phyloP scores from a whole-genome alignment of 2,888 invertebrate species.

The Bembecia ichneumoniformis region DNA sequence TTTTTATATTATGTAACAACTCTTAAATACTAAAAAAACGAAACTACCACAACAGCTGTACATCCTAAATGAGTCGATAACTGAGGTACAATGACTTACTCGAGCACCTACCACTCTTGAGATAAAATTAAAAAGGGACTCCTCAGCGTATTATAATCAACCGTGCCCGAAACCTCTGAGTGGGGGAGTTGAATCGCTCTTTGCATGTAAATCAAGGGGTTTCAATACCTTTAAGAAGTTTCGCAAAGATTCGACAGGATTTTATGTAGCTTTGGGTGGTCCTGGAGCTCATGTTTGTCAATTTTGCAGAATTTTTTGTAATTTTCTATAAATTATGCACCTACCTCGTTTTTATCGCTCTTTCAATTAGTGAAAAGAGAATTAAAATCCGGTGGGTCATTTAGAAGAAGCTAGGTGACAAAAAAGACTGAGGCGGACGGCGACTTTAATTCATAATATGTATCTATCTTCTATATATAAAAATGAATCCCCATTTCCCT shows the following conservation, averaged over 20 bases:
- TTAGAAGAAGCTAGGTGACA: no score
- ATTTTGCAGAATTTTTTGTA: no score
- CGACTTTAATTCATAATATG: no score
- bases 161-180: conserved; percentile 19
- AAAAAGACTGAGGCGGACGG: no score
- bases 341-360: no score
- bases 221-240: background rate
- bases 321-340: no score
- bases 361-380: no score
- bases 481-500: no score
- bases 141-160: conserved; percentile 39
- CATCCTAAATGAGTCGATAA: background rate
- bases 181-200: conserved; percentile 48
- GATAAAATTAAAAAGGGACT: conserved; percentile 9
- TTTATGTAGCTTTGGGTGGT: background rate
- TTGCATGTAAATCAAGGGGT: conserved; percentile 36
- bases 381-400: no score
- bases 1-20: no score
- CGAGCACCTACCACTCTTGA: conserved; percentile 1
- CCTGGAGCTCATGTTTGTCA: no score
- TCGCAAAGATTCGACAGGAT: background rate
- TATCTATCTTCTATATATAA: no score
- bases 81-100: conserved; percentile 1
- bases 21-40: background rate
- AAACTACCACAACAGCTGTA: background rate